Base-by-base conservation (phyloP, 2,888 invertebrate species). In the Leptinotarsa rubiginosa region DNA sequence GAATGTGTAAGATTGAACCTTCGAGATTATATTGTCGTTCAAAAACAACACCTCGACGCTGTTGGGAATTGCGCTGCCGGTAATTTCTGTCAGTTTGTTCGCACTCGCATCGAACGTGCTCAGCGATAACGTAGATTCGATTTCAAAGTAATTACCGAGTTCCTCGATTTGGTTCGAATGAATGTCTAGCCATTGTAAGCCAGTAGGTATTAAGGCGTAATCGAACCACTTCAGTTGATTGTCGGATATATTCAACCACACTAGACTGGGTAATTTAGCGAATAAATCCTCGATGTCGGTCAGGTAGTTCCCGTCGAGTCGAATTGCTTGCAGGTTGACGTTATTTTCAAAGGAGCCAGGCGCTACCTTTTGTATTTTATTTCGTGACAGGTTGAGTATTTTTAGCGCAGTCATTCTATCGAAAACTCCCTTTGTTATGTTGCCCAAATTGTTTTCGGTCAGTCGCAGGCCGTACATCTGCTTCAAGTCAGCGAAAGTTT, bases 191-290 rank as follows among this genome's bases (percentile, higher is more conserved):
- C 95, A 95, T 88, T 95, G 93, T 82, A 96, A 89, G 85, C 94
- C 93, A 80, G 93, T 94, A 77, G 96, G 96, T 87, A 96, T 93
- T 88, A 95, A 91, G 73, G 94, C 93, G 87, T 95, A 96, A 88
- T 96, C 95, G 87, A 96, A 95, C 91, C 92, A 92, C 88, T 93
- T 93, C 80, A 96, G 90, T 85, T 92, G 92, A 89, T 96, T 96
- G 88, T 94, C 95, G 83, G 95, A 95, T 85, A 96, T 94, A 86
- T 96, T 96, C 75, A 96, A 89, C 94, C 95, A 95, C 79, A 95
- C 93, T 80, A 96, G 90, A 88, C 93, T 94, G 69, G 94, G 94
- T 81, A 96, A 89, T 88, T 94, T 94, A 49, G 93, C 92, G 86
- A 96, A 96, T 80, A 96, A 90, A 76, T 93, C 93, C 80, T 92